phyloP scores from a whole-genome alignment of 2,888 invertebrate species.

The Drepana falcataria region DNA sequence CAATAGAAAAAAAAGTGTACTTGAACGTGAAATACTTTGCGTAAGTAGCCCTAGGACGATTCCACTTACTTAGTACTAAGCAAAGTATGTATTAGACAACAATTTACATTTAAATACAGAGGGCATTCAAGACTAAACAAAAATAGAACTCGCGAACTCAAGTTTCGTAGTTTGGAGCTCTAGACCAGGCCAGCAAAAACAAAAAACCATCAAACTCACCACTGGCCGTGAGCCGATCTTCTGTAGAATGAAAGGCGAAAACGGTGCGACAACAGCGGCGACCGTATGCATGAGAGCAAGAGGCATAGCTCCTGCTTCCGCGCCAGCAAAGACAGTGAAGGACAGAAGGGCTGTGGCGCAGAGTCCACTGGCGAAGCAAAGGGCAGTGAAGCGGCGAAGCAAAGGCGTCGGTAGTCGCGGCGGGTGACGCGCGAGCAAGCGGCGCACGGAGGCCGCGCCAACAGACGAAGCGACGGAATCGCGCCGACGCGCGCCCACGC shows the following conservation, averaged over 20 bases:
- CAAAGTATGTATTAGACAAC: too few species aligned
- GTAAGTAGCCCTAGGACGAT: too few species aligned
- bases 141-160: too few species aligned
- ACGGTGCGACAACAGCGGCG: slow-evolving; percentile 78
- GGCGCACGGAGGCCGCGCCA: slow-evolving; percentile 87
- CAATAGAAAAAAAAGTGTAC: too few species aligned
- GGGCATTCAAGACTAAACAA: too few species aligned
- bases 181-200: too few species aligned
- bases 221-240: slow-evolving; percentile 59
- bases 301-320: slow-evolving; percentile 80
- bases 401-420: slow-evolving; percentile 70
- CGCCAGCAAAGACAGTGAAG: slow-evolving; percentile 69
- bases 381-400: slow-evolving; percentile 69
- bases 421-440: slow-evolving; percentile 80
- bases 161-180: too few species aligned
- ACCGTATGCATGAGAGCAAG: slow-evolving; percentile 80
- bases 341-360: slow-evolving; percentile 83
- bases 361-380: slow-evolving; percentile 80
- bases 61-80: too few species aligned
- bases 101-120: too few species aligned
- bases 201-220: neutral
- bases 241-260: slow-evolving; percentile 64
- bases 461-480: slow-evolving; percentile 86
- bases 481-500: slow-evolving; percentile 64
- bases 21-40: too few species aligned